These are phyloP conservation scores for Chinchilla lanigera DNA, from an alignment of 2,113 vertebrate genomes.

Conservation along the genomic window DNA sequence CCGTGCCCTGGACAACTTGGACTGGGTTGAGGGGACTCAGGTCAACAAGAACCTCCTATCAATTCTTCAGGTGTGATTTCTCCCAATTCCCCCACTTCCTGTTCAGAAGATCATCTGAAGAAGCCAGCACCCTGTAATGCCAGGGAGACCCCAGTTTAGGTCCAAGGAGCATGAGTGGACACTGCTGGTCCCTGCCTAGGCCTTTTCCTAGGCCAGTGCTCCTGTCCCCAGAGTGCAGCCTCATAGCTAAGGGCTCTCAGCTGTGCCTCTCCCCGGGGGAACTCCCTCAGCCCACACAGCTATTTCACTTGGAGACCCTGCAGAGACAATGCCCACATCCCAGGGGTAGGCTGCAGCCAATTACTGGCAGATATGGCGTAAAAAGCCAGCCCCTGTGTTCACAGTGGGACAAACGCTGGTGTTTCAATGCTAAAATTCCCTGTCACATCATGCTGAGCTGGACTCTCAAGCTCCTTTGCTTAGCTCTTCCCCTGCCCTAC, in stretches of 20 bases:
- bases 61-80: accelerated
- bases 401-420: neutral
- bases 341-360: accelerated
- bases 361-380: neutral
- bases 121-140: neutral
- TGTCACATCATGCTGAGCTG: neutral
- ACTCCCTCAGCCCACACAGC: neutral
- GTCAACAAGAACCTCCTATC: neutral
- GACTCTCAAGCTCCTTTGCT: neutral
- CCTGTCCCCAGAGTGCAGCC: too few relatives aligned
- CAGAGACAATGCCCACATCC: too few relatives aligned
- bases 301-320: neutral
- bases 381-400: neutral
- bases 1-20: neutral
- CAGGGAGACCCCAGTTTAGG: accelerated
- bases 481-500: neutral
- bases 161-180: neutral
- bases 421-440: neutral
- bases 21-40: too few relatives aligned
- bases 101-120: neutral
- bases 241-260: neutral
- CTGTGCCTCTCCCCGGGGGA: neutral
- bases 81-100: neutral
- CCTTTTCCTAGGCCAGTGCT: neutral
- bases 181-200: neutral